Percentiles rank a stretch among this genome's conserved stretches.
phyloP scores from a whole-genome alignment of 2,888 invertebrate genomes.

The Caenorhabditis macrosperma region DNA sequence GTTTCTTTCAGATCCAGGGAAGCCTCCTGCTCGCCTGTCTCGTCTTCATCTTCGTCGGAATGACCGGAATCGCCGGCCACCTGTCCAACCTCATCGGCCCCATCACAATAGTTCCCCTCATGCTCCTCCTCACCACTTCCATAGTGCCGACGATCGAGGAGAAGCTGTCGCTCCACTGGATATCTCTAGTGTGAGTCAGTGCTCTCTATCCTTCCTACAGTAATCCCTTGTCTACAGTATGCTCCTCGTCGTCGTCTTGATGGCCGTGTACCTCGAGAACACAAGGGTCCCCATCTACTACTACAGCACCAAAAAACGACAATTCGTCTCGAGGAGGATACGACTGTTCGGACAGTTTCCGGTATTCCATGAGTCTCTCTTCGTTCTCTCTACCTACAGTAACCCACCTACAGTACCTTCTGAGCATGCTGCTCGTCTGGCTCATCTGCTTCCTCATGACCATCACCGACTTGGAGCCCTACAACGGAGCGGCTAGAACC shows the following conservation, averaged over 20 bases:
- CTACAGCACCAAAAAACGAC: constrained; percentile 51
- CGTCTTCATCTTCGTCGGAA: constrained; percentile 73
- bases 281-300: constrained; percentile 70
- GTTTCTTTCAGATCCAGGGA: constrained; percentile 72
- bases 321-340: constrained; percentile 48
- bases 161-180: constrained; percentile 74
- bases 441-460: constrained; percentile 71
- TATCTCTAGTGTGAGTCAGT: constrained; percentile 72
- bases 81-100: constrained; percentile 76
- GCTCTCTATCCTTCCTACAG: neutral
- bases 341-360: constrained; percentile 76
- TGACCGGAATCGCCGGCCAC: constrained; percentile 74
- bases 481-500: constrained; percentile 65
- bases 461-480: constrained; percentile 67
- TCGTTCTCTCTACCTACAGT: neutral
- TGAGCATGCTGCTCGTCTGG: constrained; percentile 72
- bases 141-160: constrained; percentile 74
- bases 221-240: constrained; percentile 61
- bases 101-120: constrained; percentile 76
- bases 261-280: constrained; percentile 74
- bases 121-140: constrained; percentile 72
- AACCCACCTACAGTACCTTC: constrained; percentile 66
- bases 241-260: constrained; percentile 67
- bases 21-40: constrained; percentile 72
- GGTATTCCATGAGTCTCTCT: no score